Conservation (phyloP, 2,797 vertebrate species). For the Lutjanus argentimaculatus region DNA sequence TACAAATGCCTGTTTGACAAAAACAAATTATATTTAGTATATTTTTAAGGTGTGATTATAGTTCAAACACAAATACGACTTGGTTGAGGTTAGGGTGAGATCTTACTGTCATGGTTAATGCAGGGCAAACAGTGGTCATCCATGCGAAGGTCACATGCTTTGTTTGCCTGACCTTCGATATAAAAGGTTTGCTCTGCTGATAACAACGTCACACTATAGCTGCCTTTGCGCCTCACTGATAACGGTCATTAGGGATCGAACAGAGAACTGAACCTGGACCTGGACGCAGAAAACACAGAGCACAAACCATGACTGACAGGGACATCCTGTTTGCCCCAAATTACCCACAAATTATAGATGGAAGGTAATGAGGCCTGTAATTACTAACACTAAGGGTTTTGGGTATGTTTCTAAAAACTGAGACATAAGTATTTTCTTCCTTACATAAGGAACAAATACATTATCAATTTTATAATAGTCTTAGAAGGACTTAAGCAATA, state of each 20-base stretch:
- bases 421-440: neutral
- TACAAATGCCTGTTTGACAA: too few species aligned
- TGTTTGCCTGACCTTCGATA: neutral
- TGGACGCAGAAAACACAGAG: neutral
- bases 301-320: neutral
- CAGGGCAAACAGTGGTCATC: neutral
- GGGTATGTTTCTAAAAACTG: neutral
- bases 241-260: neutral
- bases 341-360: neutral
- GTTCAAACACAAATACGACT: neutral
- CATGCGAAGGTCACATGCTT: too few species aligned
- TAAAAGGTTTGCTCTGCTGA: neutral
- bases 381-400: too few species aligned
- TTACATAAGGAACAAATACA: neutral
- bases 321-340: neutral
- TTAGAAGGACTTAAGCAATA: too few species aligned
- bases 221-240: neutral
- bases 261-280: too few species aligned
- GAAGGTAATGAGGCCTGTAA: neutral
- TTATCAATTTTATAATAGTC: too few species aligned
- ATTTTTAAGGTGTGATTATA: neutral
- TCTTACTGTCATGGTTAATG: too few species aligned
- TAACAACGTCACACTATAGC: too few species aligned
- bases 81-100: neutral
- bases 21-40: too few species aligned